Evolutionary conservation across 1,140 invertebrate species (phyloP).

Genomic region (Trichonephila clavipes): DNA sequence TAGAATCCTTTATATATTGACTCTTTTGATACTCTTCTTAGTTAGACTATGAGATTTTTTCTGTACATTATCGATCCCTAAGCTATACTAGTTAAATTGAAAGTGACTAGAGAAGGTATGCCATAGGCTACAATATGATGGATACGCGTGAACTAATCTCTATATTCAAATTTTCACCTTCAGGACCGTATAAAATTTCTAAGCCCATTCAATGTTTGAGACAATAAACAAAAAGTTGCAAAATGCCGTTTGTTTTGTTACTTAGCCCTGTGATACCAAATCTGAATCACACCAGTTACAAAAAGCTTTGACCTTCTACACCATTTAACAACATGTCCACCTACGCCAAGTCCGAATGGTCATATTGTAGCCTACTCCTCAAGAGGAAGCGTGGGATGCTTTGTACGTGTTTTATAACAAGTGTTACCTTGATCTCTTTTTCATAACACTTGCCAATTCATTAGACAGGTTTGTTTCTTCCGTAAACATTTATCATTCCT

Average conservation of each 20-base stretch:
- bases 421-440: constrained; percentile 53
- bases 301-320: constrained; percentile 41
- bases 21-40: too few relatives aligned
- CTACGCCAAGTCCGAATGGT: constrained; percentile 40
- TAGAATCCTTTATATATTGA: too few relatives aligned
- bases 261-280: background rate
- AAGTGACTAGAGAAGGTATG: too few relatives aligned
- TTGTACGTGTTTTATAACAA: constrained; percentile 14
- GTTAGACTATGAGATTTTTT: too few relatives aligned
- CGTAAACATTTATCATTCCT: constrained; percentile 26
- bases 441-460: constrained; percentile 53
- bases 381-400: constrained; percentile 11
- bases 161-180: too few relatives aligned
- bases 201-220: background rate
- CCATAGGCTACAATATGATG: too few relatives aligned
- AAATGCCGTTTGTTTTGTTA: background rate
- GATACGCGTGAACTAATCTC: too few relatives aligned
- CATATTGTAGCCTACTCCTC: constrained; percentile 22
- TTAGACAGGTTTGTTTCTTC: constrained; percentile 55
- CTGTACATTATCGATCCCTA: too few relatives aligned
- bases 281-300: background rate
- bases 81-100: too few relatives aligned
- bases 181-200: background rate
- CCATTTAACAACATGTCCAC: constrained; percentile 23
- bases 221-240: background rate